Percentiles rank a stretch among this genome's conserved stretches.
These are phyloP conservation scores for Brachionus sp. DNA, from an alignment of 1,140 invertebrate genomes.

Conservation along the genomic window DNA sequence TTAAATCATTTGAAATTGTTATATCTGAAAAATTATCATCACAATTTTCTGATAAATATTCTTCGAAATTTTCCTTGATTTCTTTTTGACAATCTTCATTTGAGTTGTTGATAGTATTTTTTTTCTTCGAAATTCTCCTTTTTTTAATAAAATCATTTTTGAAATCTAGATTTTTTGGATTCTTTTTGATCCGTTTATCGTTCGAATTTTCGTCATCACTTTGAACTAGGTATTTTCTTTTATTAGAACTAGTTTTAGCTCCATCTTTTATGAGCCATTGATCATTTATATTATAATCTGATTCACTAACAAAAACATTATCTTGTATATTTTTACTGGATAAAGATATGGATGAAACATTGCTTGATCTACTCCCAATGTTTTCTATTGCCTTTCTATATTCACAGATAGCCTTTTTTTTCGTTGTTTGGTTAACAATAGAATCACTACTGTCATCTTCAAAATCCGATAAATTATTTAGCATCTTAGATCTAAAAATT, in stretches of 20 bases:
- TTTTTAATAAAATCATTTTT: neutral
- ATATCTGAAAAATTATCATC: neutral
- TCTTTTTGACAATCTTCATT: neutral
- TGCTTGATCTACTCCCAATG: neutral
- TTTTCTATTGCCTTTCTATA: constrained; percentile 23
- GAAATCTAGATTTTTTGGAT: neutral
- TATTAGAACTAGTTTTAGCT: neutral
- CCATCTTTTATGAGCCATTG: constrained; percentile 31
- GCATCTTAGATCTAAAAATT: neutral
- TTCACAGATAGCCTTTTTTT: constrained; percentile 27
- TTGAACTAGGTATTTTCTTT: neutral
- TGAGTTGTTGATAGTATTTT: neutral
- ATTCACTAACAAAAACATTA: constrained; percentile 14
- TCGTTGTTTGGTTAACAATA: neutral
- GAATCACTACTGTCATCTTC: constrained; percentile 13
- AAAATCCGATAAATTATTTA: constrained; percentile 23
- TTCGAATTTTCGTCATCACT: neutral
- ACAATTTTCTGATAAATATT: neutral
- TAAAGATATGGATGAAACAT: neutral
- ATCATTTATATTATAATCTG: constrained; percentile 27
- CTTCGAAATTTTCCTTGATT: neutral
- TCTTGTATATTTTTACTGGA: neutral
- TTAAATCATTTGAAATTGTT: neutral
- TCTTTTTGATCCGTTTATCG: neutral
- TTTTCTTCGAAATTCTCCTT: constrained; percentile 9